Percentiles rank a stretch among this genome's conserved stretches.
These are phyloP conservation scores for Ophion ventricosus DNA, from an alignment of 2,888 invertebrate species.

Conservation along the genomic window DNA sequence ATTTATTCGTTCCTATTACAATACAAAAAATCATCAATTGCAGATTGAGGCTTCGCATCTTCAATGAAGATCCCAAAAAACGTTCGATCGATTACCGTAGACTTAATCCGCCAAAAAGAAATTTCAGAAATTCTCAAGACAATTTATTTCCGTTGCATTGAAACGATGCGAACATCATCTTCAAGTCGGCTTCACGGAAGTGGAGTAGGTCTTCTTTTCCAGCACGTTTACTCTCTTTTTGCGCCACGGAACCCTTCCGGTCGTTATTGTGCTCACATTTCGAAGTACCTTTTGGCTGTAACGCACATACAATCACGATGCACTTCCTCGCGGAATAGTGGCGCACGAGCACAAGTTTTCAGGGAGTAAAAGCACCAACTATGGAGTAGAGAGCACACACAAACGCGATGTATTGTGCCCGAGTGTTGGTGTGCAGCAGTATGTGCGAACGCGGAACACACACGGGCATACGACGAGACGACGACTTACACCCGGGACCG, in stretches of 20 bases:
- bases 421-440: neutral
- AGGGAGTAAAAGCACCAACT: constrained; percentile 45
- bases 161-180: neutral
- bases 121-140: neutral
- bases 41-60: no score
- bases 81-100: no score
- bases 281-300: constrained; percentile 37
- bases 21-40: no score
- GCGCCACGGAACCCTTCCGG: constrained; percentile 34
- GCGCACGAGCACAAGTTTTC: constrained; percentile 36
- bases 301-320: constrained; percentile 51
- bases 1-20: no score
- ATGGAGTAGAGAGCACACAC: constrained; percentile 36
- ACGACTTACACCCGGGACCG: constrained; percentile 58
- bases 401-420: constrained; percentile 22
- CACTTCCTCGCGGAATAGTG: constrained; percentile 53
- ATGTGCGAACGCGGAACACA: neutral
- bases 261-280: constrained; percentile 53
- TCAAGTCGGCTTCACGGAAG: neutral
- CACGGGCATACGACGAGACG: constrained; percentile 34
- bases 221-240: constrained; percentile 23
- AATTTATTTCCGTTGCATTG: neutral
- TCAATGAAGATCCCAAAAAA: no score
- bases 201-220: neutral
- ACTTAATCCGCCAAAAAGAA: neutral